phyloP scores from a whole-genome alignment of 2,888 invertebrate genomes.

The Agyllia agylla region DNA sequence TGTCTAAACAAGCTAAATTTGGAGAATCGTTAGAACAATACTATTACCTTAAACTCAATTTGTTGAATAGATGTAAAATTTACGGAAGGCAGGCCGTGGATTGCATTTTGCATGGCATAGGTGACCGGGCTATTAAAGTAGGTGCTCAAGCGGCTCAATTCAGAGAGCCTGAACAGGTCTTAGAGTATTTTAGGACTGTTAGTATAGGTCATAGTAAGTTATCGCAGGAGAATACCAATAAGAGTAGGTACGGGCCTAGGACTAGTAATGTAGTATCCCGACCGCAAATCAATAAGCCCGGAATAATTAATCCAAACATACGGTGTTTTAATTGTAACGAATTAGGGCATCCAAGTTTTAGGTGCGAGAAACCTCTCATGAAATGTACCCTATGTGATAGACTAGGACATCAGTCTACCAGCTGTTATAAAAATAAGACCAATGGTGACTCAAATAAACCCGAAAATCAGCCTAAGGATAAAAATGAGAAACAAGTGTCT shows the following conservation, averaged over 20 bases:
- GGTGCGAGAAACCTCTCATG: slow-evolving; percentile 7
- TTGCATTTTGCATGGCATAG: neutral
- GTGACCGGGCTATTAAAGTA: neutral
- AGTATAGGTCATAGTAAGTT: neutral
- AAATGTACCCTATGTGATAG: slow-evolving; percentile 15
- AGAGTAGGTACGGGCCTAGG: neutral
- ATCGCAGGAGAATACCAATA: neutral
- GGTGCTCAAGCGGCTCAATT: neutral
- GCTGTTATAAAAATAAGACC: neutral
- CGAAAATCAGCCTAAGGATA: neutral
- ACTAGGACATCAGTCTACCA: neutral
- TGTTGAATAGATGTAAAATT: neutral
- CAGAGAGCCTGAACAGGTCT: neutral
- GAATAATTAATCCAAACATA: neutral
- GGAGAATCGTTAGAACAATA: neutral
- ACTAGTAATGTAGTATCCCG: too few relatives aligned
- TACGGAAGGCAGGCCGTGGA: neutral
- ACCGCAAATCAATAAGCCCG: neutral
- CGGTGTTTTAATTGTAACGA: slow-evolving; percentile 19
- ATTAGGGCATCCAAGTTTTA: slow-evolving; percentile 20
- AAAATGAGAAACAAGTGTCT: slow-evolving; percentile 18
- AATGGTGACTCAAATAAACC: neutral
- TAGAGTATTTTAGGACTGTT: neutral
- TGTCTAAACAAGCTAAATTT: neutral
- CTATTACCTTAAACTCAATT: neutral